These are phyloP conservation scores for Ceriagrion tenellum DNA, from an alignment of 2,888 invertebrate species.

Conservation along the genomic window DNA sequence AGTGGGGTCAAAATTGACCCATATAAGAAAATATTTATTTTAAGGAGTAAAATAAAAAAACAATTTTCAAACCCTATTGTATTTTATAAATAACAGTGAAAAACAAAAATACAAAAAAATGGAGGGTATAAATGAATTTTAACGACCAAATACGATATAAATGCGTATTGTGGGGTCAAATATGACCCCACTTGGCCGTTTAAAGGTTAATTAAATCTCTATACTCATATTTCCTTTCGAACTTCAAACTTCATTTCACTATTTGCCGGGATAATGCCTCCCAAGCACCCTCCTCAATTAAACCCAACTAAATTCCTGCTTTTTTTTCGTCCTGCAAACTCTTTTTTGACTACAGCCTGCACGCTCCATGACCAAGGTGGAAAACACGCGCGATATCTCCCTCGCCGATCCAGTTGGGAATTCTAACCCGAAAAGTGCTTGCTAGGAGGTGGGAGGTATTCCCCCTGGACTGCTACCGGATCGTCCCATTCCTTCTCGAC, in stretches of 20 bases:
- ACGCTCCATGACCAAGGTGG: not conserved
- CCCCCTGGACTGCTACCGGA: not conserved
- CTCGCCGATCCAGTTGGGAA: not conserved
- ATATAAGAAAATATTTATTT: too few species aligned
- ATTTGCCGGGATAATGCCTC: not conserved
- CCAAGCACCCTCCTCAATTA: too few species aligned
- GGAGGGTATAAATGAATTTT: too few species aligned
- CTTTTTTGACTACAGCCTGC: not conserved
- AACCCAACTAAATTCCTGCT: not conserved
- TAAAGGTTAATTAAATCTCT: too few species aligned
- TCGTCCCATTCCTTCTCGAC: not conserved
- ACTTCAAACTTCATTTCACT: not conserved
- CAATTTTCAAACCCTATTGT: too few species aligned
- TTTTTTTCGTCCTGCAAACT: not conserved
- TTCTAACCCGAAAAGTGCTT: not conserved
- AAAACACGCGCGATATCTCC: not conserved
- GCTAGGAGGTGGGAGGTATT: not conserved
- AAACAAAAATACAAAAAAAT: too few species aligned
- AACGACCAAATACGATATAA: too few species aligned
- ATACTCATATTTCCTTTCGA: not conserved
- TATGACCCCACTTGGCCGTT: too few species aligned
- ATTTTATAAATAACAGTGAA: too few species aligned
- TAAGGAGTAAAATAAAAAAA: too few species aligned
- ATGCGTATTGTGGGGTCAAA: too few species aligned
- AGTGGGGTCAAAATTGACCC: too few species aligned